Percentiles rank a stretch among this genome's conserved stretches.
Evolutionary conservation across 2,797 vertebrate species (phyloP).

Genomic region (Betta splendens): DNA sequence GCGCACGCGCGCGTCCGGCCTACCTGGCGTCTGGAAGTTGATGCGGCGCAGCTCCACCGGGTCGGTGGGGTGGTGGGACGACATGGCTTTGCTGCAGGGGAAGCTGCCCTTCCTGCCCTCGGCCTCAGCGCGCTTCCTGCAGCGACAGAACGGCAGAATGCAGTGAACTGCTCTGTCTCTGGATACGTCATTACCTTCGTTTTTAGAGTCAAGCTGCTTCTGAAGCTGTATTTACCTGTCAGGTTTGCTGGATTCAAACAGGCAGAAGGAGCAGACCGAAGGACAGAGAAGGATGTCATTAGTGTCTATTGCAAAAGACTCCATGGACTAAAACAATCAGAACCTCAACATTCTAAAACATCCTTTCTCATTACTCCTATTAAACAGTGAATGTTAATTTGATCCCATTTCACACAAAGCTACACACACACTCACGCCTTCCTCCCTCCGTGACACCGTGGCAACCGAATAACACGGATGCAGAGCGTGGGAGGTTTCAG

Average conservation of each 20-base stretch:
- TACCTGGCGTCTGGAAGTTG: constrained; percentile 99
- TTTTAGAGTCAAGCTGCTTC: too few relatives aligned
- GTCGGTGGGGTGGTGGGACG: constrained; percentile 97
- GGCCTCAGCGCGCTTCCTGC: constrained; percentile 94
- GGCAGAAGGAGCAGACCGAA: constrained; percentile 82
- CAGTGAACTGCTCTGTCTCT: too few relatives aligned
- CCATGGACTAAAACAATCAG: constrained; percentile 37
- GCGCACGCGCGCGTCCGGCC: constrained; percentile 35
- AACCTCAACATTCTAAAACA: constrained; percentile 32
- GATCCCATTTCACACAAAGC: not conserved
- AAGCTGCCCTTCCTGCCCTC: constrained; percentile 97
- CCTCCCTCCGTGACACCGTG: not conserved
- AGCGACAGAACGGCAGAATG: constrained; percentile 30
- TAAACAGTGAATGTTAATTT: constrained; percentile 8
- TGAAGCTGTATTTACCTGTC: constrained; percentile 98
- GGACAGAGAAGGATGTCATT: constrained; percentile 74
- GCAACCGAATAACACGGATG: constrained; percentile 13
- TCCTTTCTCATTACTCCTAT: constrained; percentile 10
- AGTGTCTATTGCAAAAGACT: constrained; percentile 52
- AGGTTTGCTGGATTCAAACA: constrained; percentile 92
- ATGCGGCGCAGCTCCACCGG: constrained; percentile 96
- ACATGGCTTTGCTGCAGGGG: constrained; percentile 95
- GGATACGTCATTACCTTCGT: too few relatives aligned
- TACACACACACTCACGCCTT: not conserved
- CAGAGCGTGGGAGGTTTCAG: constrained; percentile 26